Evolutionary conservation across 2,797 vertebrate genomes (phyloP), one percentile per base, ranked within the genome.

Genomic region (Eulemur coronatus): DNA sequence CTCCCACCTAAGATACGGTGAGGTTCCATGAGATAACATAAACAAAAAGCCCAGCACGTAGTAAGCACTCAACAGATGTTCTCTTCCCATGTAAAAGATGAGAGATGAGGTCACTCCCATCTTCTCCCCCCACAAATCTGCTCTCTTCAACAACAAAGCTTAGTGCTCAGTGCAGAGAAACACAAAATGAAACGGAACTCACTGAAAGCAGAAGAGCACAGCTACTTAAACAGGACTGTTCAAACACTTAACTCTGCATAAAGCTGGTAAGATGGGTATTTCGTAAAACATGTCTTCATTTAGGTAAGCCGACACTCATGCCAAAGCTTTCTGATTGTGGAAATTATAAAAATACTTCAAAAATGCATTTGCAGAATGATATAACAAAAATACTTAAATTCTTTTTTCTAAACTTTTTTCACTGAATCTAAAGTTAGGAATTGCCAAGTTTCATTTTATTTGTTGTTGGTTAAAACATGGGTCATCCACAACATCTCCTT

Each of bases 331-430:
- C 3, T 78, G 94, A 73, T 17, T 79, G 65, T 41, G 91, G 88
- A 97, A 87, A 96, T 96, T 96, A 95, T 57, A 97, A 95, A 97
- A 96, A 96, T 97, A 95, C 67, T 89, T 95, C 50, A 86, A 95
- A 95, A 96, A 94, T 91, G 69, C 82, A 96, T 91, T 79, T 94
- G 93, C 79, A 92, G 91, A 92, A 94, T 73, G 33, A 97, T 76
- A 69, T 96, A 97, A 97, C 84, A 97, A 96, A 97, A 96, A 95
- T 85, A 93, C 69, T 78, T 84, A 35, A 65, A 85, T 61, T 59
- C 15, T 35, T 65, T 93, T 69, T 59, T 87, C 85, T 91, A 67
- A 61, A 33, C 33, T 57, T 91, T 90, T 72, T 41, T 50, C 76
- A 97, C 33, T 73, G 73, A 78, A 69, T 94, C 78, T 95, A 94